These are phyloP conservation scores for Stictonetta naevosa DNA, from an alignment of 2,113 vertebrate species.

Conservation along the genomic window DNA sequence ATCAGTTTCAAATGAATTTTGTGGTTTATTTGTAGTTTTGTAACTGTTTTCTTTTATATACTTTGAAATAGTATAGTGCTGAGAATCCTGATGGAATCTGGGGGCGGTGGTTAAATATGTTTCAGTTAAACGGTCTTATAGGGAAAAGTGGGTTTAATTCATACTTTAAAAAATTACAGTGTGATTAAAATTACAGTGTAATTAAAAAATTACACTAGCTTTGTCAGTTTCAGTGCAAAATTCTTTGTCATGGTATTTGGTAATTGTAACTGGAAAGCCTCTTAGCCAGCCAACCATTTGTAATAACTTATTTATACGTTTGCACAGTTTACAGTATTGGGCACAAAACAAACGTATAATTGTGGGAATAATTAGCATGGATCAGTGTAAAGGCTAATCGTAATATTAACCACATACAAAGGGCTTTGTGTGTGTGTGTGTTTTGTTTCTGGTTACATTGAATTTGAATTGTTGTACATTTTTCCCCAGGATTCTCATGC, in stretches of 20 bases:
- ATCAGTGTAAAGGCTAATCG: not conserved
- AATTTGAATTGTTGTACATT: not conserved
- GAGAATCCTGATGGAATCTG: not conserved
- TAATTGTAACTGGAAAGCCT: not conserved
- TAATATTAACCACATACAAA: not conserved
- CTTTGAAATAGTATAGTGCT: not conserved
- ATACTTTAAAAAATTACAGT: not conserved
- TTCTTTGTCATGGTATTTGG: not conserved
- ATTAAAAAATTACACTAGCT: too few species aligned
- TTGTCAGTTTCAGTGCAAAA: not conserved
- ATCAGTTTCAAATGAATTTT: not conserved
- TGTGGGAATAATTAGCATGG: not conserved
- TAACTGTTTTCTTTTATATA: not conserved
- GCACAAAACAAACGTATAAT: not conserved
- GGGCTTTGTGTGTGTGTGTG: not conserved
- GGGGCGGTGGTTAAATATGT: not conserved
- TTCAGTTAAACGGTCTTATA: not conserved
- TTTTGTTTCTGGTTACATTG: not conserved
- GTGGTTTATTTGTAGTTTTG: not conserved
- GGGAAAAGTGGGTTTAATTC: not conserved
- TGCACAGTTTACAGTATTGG: too few species aligned
- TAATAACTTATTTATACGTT: not conserved
- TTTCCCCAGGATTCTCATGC: not conserved
- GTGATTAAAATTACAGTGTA: too few species aligned
- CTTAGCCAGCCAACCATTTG: not conserved